Evolutionary conservation across 2,888 invertebrate genomes (phyloP), one percentile per base, ranked within the genome.

Genomic region (Dusona sp.): DNA sequence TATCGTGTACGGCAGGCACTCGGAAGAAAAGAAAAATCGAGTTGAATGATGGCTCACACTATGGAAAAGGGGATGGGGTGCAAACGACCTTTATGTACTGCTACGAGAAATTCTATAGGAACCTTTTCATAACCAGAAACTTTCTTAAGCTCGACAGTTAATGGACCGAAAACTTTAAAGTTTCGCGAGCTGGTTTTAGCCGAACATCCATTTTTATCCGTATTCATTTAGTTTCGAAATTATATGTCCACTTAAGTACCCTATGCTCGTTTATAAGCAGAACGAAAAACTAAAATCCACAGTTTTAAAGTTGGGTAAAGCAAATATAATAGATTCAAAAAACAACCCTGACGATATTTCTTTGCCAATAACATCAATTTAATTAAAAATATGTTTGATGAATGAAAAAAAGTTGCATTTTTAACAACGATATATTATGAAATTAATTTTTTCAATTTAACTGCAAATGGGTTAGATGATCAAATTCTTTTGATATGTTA

Each of bases 1-100:
- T 22, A 73, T 74, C 54, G 45, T 73, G n/a, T 70, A 73, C 22
- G n/a, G 36, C 51, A 22, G 75, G 45, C 19, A 13, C n/a, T 16
- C 33, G 45, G 61, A 75, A 79, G 70, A 75, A 79, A 79, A 83
- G 75, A 57, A 83, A 86, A 79, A 83, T 72, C 79, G 54, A 79
- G 82, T 82, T 67, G 54, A 85, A 75, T 73, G 36, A 64, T 61
- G 48, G 77, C 61, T 64, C n/a, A 42, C 33, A 68, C 48, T 54
- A 67, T 74, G 68, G 74, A 67, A 85, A 74, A 16, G 45, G 38
- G 73, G 16, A 64, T 61, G 45, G 25, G 70, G 42, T 64, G 61
- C 33, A 61, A 81, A 79, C 74, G 79, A 77, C 64, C 45, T 78
- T 57, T 25, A 45, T 57, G 65, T 42, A 38, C 61, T 48, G 78